Conservation (phyloP, 2,113 vertebrate genomes). For the Psilopogon haemacephalus region DNA sequence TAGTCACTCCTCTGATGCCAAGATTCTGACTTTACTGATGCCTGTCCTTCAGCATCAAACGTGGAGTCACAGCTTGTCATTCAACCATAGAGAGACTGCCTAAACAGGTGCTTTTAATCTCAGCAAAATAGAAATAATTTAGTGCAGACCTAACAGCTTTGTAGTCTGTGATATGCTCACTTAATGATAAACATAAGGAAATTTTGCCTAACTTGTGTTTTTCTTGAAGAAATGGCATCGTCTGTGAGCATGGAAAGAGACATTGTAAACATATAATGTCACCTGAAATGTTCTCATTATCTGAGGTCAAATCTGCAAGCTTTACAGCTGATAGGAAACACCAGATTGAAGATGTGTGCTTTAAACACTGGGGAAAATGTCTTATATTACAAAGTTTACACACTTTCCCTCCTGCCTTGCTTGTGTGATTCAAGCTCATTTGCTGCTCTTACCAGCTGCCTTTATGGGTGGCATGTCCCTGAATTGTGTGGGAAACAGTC, state of each 20-base stretch:
- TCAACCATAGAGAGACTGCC: background rate
- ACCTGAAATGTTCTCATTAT: background rate
- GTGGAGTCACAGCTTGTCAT: background rate
- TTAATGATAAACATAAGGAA: background rate
- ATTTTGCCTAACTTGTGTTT: background rate
- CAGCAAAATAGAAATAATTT: background rate
- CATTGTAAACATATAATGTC: background rate
- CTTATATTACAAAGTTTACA: slow-evolving; percentile 22
- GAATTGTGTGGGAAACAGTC: background rate
- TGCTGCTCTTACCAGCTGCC: background rate
- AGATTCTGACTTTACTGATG: background rate
- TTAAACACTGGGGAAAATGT: background rate
- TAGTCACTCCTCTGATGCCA: background rate
- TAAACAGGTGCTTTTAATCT: background rate
- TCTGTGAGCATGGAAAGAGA: background rate
- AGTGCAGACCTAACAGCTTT: background rate
- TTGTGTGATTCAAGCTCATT: slow-evolving; percentile 34
- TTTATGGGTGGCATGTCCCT: slow-evolving; percentile 41
- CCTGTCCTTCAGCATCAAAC: background rate
- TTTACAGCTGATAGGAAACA: background rate
- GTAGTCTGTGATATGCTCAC: background rate
- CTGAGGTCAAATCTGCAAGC: background rate
- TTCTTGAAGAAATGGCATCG: background rate
- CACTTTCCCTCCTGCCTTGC: background rate
- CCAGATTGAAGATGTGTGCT: background rate